These are phyloP conservation scores for Nycticorax nycticorax DNA, from an alignment of 2,113 vertebrate genomes.

Conservation along the genomic window DNA sequence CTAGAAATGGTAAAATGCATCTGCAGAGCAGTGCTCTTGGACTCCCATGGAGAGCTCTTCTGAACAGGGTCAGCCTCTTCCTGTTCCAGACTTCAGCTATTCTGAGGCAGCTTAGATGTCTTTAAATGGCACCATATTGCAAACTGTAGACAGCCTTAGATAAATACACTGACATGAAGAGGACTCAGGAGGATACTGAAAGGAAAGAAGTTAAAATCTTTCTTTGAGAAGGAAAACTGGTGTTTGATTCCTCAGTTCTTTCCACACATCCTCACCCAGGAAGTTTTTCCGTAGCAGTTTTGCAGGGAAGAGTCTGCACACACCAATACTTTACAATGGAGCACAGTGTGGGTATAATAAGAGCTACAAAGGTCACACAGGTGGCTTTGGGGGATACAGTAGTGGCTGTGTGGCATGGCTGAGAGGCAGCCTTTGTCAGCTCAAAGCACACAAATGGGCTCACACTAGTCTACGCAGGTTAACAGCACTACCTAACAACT, in stretches of 20 bases:
- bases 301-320: neutral
- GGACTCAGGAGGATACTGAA: neutral
- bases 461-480: neutral
- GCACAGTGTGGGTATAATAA: neutral
- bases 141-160: neutral
- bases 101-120: neutral
- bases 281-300: neutral
- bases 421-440: neutral
- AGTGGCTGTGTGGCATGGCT: neutral
- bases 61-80: neutral
- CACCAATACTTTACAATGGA: neutral
- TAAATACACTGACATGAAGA: neutral
- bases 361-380: neutral
- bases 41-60: neutral
- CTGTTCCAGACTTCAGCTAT: neutral
- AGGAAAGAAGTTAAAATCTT: neutral
- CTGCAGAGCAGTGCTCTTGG: neutral
- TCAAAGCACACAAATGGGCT: neutral
- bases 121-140: neutral
- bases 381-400: too few relatives aligned
- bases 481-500: neutral
- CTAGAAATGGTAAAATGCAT: neutral
- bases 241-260: neutral
- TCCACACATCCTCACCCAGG: neutral
- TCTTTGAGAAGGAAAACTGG: neutral